A percentile compares a stretch with the other conserved stretches of the same genome.
Evolutionary conservation across 2,113 vertebrate genomes (phyloP).

Genomic region (Macquaria australasica): DNA sequence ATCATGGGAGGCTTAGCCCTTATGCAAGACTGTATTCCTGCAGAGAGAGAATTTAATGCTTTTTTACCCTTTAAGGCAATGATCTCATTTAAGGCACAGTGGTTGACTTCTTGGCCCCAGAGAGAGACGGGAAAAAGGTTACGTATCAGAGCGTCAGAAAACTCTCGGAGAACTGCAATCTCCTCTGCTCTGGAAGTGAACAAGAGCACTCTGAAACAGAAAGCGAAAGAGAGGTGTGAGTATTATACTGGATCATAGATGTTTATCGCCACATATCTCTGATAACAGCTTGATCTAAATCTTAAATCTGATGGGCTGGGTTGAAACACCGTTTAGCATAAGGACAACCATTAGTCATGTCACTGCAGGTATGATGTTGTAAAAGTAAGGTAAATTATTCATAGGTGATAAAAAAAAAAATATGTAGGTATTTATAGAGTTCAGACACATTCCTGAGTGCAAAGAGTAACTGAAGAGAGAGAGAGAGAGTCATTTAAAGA

Average conservation of each 20-base stretch:
- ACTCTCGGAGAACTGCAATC: constrained; percentile 75
- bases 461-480: constrained; percentile 33
- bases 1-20: constrained; percentile 34
- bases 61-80: constrained; percentile 84
- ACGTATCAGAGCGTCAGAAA: constrained; percentile 79
- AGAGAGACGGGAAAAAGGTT: constrained; percentile 81
- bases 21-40: constrained; percentile 46
- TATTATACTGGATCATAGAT: background rate
- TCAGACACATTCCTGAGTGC: constrained; percentile 35
- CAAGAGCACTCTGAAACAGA: constrained; percentile 70
- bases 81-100: constrained; percentile 83
- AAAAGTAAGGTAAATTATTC: constrained; percentile 64
- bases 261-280: constrained; percentile 17
- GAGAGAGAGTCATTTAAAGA: background rate
- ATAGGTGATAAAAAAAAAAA: constrained; percentile 38
- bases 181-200: constrained; percentile 80
- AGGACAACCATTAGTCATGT: constrained; percentile 5
- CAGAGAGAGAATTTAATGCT: constrained; percentile 45
- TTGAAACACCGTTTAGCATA: constrained; percentile 2
- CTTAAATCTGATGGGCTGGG: background rate
- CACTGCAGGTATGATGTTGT: constrained; percentile 23
- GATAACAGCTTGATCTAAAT: constrained; percentile 11
- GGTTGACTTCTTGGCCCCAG: constrained; percentile 75
- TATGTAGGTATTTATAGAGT: constrained; percentile 48
- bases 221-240: background rate